These are phyloP conservation scores for Protosalanx chinensis DNA, from an alignment of 2,797 vertebrate genomes.

Conservation along the genomic window DNA sequence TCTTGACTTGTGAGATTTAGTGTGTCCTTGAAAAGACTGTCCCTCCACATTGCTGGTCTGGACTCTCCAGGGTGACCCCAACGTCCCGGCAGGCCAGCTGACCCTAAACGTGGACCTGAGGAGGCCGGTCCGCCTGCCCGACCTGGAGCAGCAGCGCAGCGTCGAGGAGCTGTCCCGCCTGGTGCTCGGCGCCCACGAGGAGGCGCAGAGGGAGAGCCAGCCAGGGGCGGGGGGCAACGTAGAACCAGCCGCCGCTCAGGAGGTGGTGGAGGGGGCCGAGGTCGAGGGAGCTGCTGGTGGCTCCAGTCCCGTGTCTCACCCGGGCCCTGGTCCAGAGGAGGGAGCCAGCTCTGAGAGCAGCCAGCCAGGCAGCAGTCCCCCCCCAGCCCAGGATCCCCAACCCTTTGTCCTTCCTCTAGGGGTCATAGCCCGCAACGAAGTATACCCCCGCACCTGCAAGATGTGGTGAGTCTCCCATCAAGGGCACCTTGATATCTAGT, in stretches of 20 bases:
- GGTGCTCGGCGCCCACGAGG: constrained; percentile 81
- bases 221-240: constrained; percentile 30
- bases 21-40: background rate
- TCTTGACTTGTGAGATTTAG: no score
- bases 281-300: constrained; percentile 27
- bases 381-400: constrained; percentile 56
- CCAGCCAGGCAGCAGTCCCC: constrained; percentile 34
- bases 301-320: background rate
- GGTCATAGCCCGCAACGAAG: constrained; percentile 91
- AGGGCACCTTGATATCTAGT: background rate
- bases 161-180: constrained; percentile 90
- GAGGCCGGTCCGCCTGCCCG: constrained; percentile 82
- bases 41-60: background rate
- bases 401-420: constrained; percentile 88
- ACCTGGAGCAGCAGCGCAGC: constrained; percentile 80
- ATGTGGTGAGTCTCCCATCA: constrained; percentile 79
- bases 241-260: background rate
- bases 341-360: constrained; percentile 40
- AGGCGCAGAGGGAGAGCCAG: constrained; percentile 72
- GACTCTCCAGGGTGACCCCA: constrained; percentile 87
- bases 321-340: constrained; percentile 10
- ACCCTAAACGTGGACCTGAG: constrained; percentile 88
- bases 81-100: constrained; percentile 95
- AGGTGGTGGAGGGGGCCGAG: constrained; percentile 42
- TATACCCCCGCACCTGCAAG: constrained; percentile 90